phyloP scores from a whole-genome alignment of 2,113 vertebrate species.

The Turnix velox region DNA sequence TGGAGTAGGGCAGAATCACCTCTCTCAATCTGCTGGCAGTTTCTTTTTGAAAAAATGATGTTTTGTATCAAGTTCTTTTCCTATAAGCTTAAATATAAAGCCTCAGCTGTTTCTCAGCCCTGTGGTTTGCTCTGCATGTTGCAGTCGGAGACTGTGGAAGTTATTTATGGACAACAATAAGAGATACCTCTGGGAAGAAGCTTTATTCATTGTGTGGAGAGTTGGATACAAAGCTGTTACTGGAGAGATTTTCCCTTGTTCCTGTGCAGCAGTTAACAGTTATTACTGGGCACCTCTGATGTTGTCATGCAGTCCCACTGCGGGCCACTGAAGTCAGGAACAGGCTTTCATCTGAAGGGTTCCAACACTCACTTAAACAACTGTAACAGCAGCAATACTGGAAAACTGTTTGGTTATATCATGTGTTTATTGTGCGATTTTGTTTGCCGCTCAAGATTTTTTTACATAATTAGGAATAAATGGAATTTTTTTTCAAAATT shows the following conservation, averaged over 20 bases:
- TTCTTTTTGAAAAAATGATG: not conserved
- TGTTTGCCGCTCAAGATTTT: not conserved
- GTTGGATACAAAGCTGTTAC: not conserved
- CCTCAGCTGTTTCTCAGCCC: not conserved
- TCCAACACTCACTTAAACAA: not conserved
- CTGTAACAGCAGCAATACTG: not conserved
- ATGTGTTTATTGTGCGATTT: not conserved
- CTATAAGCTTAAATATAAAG: not conserved
- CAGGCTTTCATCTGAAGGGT: not conserved
- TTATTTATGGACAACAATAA: not conserved
- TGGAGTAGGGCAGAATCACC: no score
- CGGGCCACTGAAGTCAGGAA: not conserved
- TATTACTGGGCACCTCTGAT: slow-evolving; percentile 8
- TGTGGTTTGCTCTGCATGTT: not conserved
- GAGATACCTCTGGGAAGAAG: not conserved
- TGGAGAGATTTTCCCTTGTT: not conserved
- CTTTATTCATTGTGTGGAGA: not conserved
- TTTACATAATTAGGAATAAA: not conserved
- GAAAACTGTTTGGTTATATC: not conserved
- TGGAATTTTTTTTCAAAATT: not conserved
- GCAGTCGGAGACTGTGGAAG: not conserved
- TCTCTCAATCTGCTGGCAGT: no score
- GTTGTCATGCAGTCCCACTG: not conserved
- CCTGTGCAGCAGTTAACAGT: not conserved
- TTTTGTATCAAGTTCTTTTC: not conserved